These are phyloP conservation scores for Phyllotreta striolata DNA, from an alignment of 2,888 invertebrate species.

Conservation along the genomic window DNA sequence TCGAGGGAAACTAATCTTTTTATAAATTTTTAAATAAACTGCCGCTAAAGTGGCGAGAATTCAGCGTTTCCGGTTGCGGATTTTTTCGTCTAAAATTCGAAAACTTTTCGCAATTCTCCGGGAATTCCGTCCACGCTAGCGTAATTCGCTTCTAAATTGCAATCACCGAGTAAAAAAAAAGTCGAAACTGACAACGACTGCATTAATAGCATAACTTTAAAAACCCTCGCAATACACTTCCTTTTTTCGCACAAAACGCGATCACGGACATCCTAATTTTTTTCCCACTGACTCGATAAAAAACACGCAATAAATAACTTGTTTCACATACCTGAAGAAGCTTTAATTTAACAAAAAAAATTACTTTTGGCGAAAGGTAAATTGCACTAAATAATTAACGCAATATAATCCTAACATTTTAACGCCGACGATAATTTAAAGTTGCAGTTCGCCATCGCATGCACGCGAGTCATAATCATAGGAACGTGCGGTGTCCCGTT, in stretches of 20 bases:
- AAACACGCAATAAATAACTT: conserved; percentile 6
- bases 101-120: no score
- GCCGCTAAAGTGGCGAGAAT: no score
- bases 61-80: no score
- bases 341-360: no score
- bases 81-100: no score
- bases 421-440: conserved; percentile 20
- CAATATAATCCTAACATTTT: no score
- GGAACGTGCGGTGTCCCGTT: conserved; percentile 30
- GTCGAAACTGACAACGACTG: conserved; percentile 25
- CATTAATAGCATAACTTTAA: conserved; percentile 6
- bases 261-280: conserved; percentile 26
- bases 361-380: no score
- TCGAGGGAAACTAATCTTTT: background rate
- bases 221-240: conserved; percentile 16
- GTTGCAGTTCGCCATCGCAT: conserved; percentile 49
- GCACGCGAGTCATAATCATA: conserved; percentile 50
- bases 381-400: no score
- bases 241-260: no score
- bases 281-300: conserved; percentile 37
- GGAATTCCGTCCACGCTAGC: no score
- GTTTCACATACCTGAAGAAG: no score
- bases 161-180: background rate
- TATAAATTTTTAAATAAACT: background rate
- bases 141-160: background rate